Conservation (phyloP, 2,888 invertebrate species). For the Adela reaumurella region DNA sequence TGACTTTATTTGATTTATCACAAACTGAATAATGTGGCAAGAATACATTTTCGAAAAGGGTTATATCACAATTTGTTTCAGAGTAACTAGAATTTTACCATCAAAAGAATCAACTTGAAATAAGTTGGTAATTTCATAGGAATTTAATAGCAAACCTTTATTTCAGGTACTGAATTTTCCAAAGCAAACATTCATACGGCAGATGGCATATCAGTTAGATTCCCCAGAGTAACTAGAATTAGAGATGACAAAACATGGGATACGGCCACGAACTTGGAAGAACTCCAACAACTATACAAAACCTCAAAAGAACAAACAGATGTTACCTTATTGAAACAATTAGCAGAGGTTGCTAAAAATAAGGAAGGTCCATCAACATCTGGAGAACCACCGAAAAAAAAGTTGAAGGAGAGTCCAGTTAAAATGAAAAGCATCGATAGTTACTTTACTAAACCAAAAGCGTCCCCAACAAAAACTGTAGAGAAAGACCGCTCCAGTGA, state of each 20-base stretch:
- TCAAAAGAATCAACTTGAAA: too few species aligned
- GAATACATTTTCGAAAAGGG: too few species aligned
- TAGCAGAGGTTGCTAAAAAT: conserved; percentile 25
- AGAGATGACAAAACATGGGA: conserved; percentile 83
- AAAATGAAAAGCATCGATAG: conserved; percentile 15
- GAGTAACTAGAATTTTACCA: too few species aligned
- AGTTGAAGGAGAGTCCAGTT: conserved; percentile 23
- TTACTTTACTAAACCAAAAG: conserved; percentile 9
- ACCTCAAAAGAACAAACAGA: conserved; percentile 66
- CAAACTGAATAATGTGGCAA: too few species aligned
- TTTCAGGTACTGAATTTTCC: conserved; percentile 69
- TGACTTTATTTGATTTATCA: too few species aligned
- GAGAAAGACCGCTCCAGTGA: conserved; percentile 11
- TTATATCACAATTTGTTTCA: too few species aligned
- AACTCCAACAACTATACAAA: conserved; percentile 65
- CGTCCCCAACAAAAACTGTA: conserved; percentile 7
- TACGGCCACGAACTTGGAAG: conserved; percentile 75
- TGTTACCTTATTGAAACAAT: conserved; percentile 50
- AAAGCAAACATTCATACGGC: conserved; percentile 85
- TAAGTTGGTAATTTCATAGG: too few species aligned
- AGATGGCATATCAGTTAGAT: conserved; percentile 88
- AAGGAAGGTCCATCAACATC: conserved; percentile 1
- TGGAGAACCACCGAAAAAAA: conserved; percentile 23
- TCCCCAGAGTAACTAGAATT: conserved; percentile 83
- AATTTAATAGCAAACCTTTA: too few species aligned